A percentile compares a stretch with the other conserved stretches of the same genome.
phyloP scores from a whole-genome alignment of 2,888 invertebrate species.

The Ophion ellenae region DNA sequence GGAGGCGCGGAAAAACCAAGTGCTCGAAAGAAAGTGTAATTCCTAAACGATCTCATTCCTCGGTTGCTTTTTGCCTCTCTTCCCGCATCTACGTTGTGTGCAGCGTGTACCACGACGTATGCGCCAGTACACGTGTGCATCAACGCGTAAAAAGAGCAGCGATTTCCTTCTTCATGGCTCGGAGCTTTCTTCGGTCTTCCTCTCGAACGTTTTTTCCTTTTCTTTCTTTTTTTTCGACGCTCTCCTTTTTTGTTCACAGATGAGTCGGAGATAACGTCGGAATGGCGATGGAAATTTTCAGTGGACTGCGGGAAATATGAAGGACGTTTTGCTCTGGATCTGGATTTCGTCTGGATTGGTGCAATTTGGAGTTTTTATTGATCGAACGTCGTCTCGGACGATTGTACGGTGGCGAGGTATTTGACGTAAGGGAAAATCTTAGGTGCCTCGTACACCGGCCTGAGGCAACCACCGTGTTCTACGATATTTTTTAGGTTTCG shows the following conservation, averaged over 20 bases:
- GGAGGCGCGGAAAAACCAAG: constrained; percentile 13
- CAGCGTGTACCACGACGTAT: neutral
- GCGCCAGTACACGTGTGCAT: constrained; percentile 1
- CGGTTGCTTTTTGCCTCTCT: constrained; percentile 53
- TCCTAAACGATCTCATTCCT: constrained; percentile 64
- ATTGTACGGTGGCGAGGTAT: too few species aligned
- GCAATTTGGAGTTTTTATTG: too few species aligned
- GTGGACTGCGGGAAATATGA: too few species aligned
- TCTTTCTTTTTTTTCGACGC: constrained; percentile 22
- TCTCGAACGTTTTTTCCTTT: constrained; percentile 33
- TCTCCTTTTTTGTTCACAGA: neutral
- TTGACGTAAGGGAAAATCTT: too few species aligned
- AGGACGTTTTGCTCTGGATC: too few species aligned
- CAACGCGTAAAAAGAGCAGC: constrained; percentile 36
- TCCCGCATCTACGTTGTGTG: constrained; percentile 7
- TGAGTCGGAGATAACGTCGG: too few species aligned
- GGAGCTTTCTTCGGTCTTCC: constrained; percentile 58
- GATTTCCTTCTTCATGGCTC: constrained; percentile 53
- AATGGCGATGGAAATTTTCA: too few species aligned
- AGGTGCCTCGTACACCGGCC: too few species aligned
- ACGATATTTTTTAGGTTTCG: too few species aligned
- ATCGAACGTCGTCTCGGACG: too few species aligned
- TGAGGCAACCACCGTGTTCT: too few species aligned
- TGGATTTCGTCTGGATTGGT: too few species aligned
- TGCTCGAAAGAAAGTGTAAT: constrained; percentile 64